Percentiles rank a stretch among this genome's conserved stretches.
phyloP scores from a whole-genome alignment of 2,113 vertebrate species.

The Tragelaphus buxtoni region DNA sequence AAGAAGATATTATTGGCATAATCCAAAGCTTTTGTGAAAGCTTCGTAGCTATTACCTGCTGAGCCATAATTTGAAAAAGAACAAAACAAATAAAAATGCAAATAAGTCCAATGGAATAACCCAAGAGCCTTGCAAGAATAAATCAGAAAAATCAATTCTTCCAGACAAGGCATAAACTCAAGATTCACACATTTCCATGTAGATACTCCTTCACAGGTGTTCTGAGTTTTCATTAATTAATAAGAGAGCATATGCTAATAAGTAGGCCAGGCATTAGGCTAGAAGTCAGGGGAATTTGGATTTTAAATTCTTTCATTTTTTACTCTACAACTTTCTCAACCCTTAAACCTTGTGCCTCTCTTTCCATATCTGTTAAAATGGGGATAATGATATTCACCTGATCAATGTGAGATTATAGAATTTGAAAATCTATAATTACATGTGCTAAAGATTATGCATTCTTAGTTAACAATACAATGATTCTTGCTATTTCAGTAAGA shows the following conservation, averaged over 20 bases:
- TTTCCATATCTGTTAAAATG: neutral
- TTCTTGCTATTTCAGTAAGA: neutral
- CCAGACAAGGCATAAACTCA: neutral
- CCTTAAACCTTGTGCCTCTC: neutral
- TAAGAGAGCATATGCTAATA: neutral
- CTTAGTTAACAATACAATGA: neutral
- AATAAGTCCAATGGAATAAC: neutral
- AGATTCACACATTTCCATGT: neutral
- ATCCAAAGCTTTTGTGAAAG: slow-evolving; percentile 30
- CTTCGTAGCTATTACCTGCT: slow-evolving; percentile 10
- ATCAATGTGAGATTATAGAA: neutral
- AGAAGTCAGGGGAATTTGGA: neutral
- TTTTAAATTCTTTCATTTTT: neutral
- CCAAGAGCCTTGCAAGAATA: neutral
- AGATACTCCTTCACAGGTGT: neutral
- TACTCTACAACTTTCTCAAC: neutral
- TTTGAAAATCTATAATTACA: neutral
- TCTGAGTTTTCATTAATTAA: slow-evolving; percentile 9
- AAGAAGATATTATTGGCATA: slow-evolving; percentile 38
- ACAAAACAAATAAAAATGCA: slow-evolving; percentile 54
- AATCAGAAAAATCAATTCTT: neutral
- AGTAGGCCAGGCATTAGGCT: neutral
- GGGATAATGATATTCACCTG: neutral
- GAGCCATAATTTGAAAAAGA: slow-evolving; percentile 61
- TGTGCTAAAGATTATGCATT: neutral